Evolutionary conservation across 1,140 invertebrate species (phyloP).

Genomic region (Diploscapter pachys): DNA sequence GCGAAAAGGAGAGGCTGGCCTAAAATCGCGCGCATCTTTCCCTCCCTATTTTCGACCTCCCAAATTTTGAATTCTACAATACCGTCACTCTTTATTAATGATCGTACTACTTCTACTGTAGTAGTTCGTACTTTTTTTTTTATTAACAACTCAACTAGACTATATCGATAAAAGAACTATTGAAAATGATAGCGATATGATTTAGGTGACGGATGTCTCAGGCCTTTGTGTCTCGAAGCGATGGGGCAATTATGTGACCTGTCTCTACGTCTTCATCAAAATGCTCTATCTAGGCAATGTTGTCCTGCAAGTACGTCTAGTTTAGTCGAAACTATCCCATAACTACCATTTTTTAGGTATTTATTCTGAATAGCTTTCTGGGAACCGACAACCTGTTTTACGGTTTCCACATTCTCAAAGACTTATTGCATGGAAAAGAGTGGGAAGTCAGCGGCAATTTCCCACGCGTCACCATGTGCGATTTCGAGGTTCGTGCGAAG

Average conservation of each 20-base stretch:
- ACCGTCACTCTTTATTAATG: too few species aligned
- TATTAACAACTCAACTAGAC: too few species aligned
- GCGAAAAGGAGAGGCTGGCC: too few species aligned
- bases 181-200: background rate
- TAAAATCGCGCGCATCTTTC: too few species aligned
- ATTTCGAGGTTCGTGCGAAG: constrained; percentile 63
- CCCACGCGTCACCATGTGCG: constrained; percentile 65
- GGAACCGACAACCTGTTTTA: constrained; percentile 63
- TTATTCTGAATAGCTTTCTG: constrained; percentile 64
- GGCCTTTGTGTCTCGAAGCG: constrained; percentile 60
- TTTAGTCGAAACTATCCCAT: background rate
- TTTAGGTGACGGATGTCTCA: constrained; percentile 58
- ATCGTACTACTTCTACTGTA: too few species aligned
- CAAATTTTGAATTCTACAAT: too few species aligned
- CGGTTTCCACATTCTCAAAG: constrained; percentile 63
- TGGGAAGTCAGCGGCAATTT: constrained; percentile 62
- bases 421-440: constrained; percentile 61
- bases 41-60: too few species aligned
- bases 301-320: constrained; percentile 58
- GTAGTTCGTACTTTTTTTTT: too few species aligned
- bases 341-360: constrained; percentile 51
- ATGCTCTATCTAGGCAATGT: constrained; percentile 63
- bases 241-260: constrained; percentile 63
- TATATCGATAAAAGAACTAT: too few species aligned
- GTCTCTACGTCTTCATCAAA: constrained; percentile 64